phyloP scores from a whole-genome alignment of 1,140 invertebrate species.

The Aphaenogaster ashmeadi region DNA sequence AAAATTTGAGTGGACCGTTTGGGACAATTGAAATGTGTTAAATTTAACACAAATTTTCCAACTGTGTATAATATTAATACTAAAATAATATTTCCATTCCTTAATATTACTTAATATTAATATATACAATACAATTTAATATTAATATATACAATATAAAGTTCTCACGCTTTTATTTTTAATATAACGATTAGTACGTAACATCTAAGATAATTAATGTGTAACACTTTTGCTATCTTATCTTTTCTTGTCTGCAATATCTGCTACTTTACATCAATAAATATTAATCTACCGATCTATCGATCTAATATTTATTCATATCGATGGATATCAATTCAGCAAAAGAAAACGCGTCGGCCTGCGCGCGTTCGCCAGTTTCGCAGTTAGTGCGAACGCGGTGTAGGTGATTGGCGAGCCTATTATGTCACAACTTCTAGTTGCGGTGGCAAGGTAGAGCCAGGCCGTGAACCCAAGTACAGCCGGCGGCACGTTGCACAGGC shows the following conservation, averaged over 20 bases:
- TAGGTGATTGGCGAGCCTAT: constrained; percentile 72
- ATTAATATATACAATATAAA: no score
- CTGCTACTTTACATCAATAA: background rate
- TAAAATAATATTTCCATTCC: no score
- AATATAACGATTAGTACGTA: background rate
- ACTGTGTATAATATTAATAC: no score
- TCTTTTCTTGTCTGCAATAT: background rate
- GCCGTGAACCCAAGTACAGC: constrained; percentile 77
- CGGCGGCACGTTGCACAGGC: constrained; percentile 74
- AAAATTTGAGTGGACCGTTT: no score
- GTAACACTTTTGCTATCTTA: background rate
- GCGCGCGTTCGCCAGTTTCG: background rate
- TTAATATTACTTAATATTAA: no score
- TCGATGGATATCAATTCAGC: background rate
- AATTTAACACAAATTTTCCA: no score
- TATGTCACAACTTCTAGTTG: constrained; percentile 78
- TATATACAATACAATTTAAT: no score
- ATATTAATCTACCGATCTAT: background rate
- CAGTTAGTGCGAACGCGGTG: constrained; percentile 34
- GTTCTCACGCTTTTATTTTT: no score
- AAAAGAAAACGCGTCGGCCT: background rate
- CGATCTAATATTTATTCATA: constrained; percentile 7
- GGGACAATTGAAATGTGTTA: no score
- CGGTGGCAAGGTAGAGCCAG: constrained; percentile 77
- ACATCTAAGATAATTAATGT: background rate